Conservation (phyloP, 2,888 invertebrate genomes). For the Nomada goodeniana region DNA sequence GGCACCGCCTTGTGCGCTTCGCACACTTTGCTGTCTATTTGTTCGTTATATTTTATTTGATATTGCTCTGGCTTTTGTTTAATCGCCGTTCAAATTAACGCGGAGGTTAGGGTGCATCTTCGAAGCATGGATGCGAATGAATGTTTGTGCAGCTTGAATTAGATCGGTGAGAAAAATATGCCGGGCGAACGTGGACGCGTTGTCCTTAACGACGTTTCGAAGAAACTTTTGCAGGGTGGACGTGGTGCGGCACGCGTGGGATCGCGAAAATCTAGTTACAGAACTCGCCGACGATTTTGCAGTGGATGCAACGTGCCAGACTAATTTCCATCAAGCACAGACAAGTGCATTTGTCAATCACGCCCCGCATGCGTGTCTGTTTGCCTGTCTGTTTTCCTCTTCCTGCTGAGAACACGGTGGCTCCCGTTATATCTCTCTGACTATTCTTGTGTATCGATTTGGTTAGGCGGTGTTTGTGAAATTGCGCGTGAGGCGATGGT, state of each 20-base stretch:
- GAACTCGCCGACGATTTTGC: constrained; percentile 49
- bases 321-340: constrained; percentile 49
- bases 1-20: no score
- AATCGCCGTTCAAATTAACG: no score
- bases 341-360: constrained; percentile 51
- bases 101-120: no score
- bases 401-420: background rate
- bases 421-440: background rate
- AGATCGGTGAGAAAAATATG: constrained; percentile 33
- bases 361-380: background rate
- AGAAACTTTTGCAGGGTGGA: constrained; percentile 46
- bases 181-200: constrained; percentile 40
- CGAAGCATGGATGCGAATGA: no score
- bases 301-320: constrained; percentile 14
- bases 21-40: no score
- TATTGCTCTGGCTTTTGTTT: no score
- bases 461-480: background rate
- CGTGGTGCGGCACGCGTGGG: constrained; percentile 32
- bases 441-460: constrained; percentile 6
- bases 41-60: no score
- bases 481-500: background rate
- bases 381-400: background rate
- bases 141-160: no score
- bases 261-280: constrained; percentile 63
- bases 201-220: constrained; percentile 60